Conservation (phyloP, 2,888 invertebrate species). For the Hirudinaria manillensis region DNA sequence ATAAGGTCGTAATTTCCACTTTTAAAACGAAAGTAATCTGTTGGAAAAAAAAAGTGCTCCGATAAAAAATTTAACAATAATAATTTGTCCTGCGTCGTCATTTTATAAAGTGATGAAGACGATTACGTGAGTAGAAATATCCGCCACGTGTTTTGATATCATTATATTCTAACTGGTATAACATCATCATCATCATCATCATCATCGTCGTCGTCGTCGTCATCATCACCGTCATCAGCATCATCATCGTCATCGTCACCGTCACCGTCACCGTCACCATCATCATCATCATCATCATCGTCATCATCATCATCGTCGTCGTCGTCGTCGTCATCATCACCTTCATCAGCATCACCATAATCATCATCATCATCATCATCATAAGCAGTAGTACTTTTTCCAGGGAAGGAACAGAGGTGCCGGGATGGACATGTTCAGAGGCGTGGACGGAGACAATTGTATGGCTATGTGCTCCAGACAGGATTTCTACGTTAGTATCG, state of each 20-base stretch:
- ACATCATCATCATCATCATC: constrained; percentile 20
- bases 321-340: constrained; percentile 45
- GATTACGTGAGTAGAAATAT: too few relatives aligned
- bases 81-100: too few relatives aligned
- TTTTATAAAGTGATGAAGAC: too few relatives aligned
- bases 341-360: background rate
- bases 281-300: constrained; percentile 30
- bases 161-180: background rate
- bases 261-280: constrained; percentile 29
- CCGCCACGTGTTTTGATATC: background rate
- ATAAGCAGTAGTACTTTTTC: background rate
- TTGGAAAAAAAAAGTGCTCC: too few relatives aligned
- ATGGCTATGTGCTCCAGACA: constrained; percentile 13
- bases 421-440: constrained; percentile 21
- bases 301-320: constrained; percentile 38
- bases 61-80: too few relatives aligned
- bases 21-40: too few relatives aligned
- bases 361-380: constrained; percentile 13
- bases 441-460: constrained; percentile 11
- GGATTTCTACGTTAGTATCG: constrained; percentile 6
- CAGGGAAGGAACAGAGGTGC: constrained; percentile 6
- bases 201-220: constrained; percentile 8
- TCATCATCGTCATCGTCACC: constrained; percentile 31
- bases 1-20: too few relatives aligned
- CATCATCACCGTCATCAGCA: constrained; percentile 25